phyloP scores from a whole-genome alignment of 2,888 invertebrate species.

The Tenthredo livida region DNA sequence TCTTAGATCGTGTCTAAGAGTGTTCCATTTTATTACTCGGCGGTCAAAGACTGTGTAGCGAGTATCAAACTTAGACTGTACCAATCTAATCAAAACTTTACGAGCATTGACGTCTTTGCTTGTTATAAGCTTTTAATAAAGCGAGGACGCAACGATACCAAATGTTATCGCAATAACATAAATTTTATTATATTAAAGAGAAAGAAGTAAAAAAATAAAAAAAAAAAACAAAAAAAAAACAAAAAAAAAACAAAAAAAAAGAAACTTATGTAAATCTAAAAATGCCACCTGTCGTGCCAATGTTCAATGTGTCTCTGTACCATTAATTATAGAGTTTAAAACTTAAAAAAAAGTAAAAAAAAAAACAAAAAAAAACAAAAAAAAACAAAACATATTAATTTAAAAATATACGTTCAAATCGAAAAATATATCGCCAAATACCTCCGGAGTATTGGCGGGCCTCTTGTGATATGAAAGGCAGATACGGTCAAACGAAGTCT shows the following conservation, averaged over 20 bases:
- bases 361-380: constrained; percentile 51
- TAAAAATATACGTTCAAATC: constrained; percentile 54
- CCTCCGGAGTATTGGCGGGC: constrained; percentile 48
- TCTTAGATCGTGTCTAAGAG: constrained; percentile 67
- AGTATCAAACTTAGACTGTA: constrained; percentile 78
- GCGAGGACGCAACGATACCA: constrained; percentile 78
- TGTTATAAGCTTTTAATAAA: constrained; percentile 56
- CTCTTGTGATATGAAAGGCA: constrained; percentile 54
- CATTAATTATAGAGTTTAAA: constrained; percentile 77
- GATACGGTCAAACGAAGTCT: constrained; percentile 51
- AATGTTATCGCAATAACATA: constrained; percentile 79
- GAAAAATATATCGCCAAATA: constrained; percentile 51
- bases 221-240: constrained; percentile 7
- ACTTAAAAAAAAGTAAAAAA: constrained; percentile 63
- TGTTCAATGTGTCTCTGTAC: constrained; percentile 78
- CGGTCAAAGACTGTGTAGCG: constrained; percentile 75
- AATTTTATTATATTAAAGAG: constrained; percentile 77
- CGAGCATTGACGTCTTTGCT: constrained; percentile 75
- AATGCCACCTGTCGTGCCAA: constrained; percentile 79
- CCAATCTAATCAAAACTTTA: constrained; percentile 77
- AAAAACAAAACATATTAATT: constrained; percentile 52
- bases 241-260: background rate
- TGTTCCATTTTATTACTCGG: constrained; percentile 75
- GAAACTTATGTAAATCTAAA: constrained; percentile 71
- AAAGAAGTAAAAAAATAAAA: background rate